A percentile compares a stretch with the other conserved stretches of the same genome.
Evolutionary conservation across 2,113 vertebrate species (phyloP).

Genomic region (Scartelaos histophorus): DNA sequence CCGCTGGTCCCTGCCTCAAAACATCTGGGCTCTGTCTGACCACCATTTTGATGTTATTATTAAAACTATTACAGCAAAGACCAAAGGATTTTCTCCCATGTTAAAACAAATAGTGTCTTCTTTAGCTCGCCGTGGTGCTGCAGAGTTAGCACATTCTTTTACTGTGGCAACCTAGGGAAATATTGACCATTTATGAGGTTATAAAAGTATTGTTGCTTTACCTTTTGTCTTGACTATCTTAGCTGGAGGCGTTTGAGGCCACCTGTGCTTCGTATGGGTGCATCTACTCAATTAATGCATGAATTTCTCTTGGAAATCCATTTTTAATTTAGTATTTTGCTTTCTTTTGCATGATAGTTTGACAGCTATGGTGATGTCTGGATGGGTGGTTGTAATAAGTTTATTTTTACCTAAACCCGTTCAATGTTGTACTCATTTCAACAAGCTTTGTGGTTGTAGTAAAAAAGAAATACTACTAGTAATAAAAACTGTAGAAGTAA

Average conservation of each 20-base stretch:
- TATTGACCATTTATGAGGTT: conserved; percentile 39
- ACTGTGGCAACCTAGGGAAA: conserved; percentile 56
- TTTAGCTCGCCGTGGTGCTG: conserved; percentile 3
- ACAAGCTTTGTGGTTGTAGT: background rate
- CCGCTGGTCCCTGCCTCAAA: background rate
- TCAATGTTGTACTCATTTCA: background rate
- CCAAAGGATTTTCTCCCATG: background rate
- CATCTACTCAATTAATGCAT: background rate
- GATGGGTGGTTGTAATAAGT: too few species aligned
- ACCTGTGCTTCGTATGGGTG: conserved; percentile 12
- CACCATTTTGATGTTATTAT: conserved; percentile 21
- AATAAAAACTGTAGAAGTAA: background rate
- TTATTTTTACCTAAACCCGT: too few species aligned
- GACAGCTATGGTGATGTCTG: too few species aligned
- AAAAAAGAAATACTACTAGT: too few species aligned
- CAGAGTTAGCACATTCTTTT: conserved; percentile 41
- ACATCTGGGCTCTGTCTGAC: conserved; percentile 23
- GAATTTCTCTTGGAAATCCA: background rate
- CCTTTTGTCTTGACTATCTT: conserved; percentile 32
- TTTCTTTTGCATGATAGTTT: background rate
- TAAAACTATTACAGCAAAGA: conserved; percentile 4
- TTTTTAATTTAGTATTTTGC: background rate
- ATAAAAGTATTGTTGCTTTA: conserved; percentile 37
- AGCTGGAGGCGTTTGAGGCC: conserved; percentile 34
- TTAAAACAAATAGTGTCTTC: conserved; percentile 35